phyloP scores from a whole-genome alignment of 2,888 invertebrate genomes.

The Drosophila affinis region DNA sequence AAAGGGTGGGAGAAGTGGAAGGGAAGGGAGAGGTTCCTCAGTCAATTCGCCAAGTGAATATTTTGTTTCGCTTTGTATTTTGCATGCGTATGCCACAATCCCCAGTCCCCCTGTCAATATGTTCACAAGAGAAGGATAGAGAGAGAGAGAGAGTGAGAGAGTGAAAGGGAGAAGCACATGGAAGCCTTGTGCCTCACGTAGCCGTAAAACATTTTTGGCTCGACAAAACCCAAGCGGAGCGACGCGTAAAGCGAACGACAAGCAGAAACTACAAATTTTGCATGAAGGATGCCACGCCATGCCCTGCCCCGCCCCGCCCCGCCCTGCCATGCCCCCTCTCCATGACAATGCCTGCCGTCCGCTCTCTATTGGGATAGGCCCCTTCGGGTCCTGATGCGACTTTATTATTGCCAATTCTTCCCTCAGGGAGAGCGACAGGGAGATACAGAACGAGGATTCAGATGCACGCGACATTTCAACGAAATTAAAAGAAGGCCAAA shows the following conservation, averaged over 20 bases:
- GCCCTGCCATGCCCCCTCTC: not conserved
- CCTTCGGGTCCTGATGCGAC: constrained; percentile 23
- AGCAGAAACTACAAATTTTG: constrained; percentile 54
- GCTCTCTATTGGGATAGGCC: constrained; percentile 4
- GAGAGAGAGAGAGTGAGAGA: not conserved
- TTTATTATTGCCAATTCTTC: constrained; percentile 46
- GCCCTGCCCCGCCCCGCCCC: not conserved
- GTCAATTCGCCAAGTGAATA: constrained; percentile 61
- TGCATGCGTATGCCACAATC: constrained; percentile 60
- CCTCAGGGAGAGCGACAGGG: constrained; percentile 4
- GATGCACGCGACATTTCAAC: constrained; percentile 52
- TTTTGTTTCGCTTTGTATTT: constrained; percentile 57
- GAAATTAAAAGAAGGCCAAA: constrained; percentile 55
- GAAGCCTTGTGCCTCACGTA: constrained; percentile 48
- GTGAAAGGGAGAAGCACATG: constrained; percentile 6
- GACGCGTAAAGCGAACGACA: constrained; percentile 36
- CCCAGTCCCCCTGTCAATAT: constrained; percentile 62
- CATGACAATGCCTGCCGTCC: not conserved
- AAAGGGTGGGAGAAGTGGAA: not conserved
- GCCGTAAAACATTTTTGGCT: constrained; percentile 40
- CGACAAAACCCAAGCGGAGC: constrained; percentile 42
- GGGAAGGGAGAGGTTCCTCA: constrained; percentile 11
- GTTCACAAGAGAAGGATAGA: constrained; percentile 20
- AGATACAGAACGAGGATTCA: constrained; percentile 11
- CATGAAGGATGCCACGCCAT: constrained; percentile 39